Evolutionary conservation across 2,797 vertebrate genomes (phyloP), one percentile per base, ranked within the genome.

Genomic region (Malurus leucopterus): DNA sequence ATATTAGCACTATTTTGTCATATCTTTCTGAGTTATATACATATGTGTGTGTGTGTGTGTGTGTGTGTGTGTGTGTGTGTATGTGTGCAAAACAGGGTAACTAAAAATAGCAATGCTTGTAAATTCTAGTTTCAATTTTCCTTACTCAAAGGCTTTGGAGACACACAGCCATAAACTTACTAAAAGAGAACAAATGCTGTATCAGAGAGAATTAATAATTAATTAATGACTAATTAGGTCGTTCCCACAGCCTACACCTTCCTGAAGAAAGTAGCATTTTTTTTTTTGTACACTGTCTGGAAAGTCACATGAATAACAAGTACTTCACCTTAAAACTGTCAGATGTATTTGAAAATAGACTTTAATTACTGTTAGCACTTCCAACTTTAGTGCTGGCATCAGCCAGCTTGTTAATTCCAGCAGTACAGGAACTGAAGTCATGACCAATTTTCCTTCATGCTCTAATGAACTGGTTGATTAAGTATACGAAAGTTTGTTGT

Each of bases 311-410:
- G 70, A 91, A 53, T 92, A 93, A 68, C 87, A 88, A 84, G 51
- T 84, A 84, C 73, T 91, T 95, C 73, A 92, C 89, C 89, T 96
- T 94, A 93, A 93, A 94, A 82, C 73, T 89, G 85, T 92, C 70
- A 93, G 77, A 85, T 84, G 30, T 90, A 36, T 92, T 93, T 92
- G 86, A 94, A 95, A 95, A 95, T 95, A 95, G 91, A 84, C 92
- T 94, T 94, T 95, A 95, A 96, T 95, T 95, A 84, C 86, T 81
- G 84, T 94, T 95, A 94, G 62, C 83, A 86, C 92, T 95, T 95
- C 88, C 93, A 93, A 92, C 86, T 94, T 94, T 92, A 92, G 77
- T 63, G 67, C 59, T 95, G 88, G 86, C 91, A 92, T 63, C 58
- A 93, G 43, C 64, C 81, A 83, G 54, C 57, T 93, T 93, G 78